Base-by-base conservation (phyloP, 2,113 vertebrate genomes). In the Lamprotornis superbus region DNA sequence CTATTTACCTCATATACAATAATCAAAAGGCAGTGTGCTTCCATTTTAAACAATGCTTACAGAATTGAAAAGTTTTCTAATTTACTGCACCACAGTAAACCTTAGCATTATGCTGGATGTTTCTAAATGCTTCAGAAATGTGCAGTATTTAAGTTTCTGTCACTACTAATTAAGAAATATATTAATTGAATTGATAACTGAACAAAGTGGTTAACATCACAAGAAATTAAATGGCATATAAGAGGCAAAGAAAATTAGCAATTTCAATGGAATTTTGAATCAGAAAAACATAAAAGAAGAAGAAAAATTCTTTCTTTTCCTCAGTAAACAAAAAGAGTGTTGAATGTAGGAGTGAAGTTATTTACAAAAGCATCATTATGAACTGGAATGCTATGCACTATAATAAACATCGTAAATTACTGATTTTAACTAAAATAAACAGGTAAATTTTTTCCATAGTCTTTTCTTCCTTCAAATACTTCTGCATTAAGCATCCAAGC, bases 151-250 rank as follows among this genome's bases (percentile, higher is more conserved):
- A 74, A 65, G 24, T 15, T 76, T 89, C 35, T 67, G 50, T 37
- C 53, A 67, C 33, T 0, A 1, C 28, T 91, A 89, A 94, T 96
- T 96, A 81, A 31, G 40, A 94, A 94, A 79, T 74, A 56, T 46
- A 95, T 88, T 93, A 90, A 94, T 93, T 91, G 60, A 91, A 76
- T n/a, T 93, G 73, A 91, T 96, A 94, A 93, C 49, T 85, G 74
- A 91, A 86, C 74, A 94, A 94, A 96, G 93, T n/a, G 63, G 47
- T 75, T 94, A 74, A 71, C 91, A 91, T 94, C 89, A 93, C 73
- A 97, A 67, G 88, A 90, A 86, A 46, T 39, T 27, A 85, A 94
- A 88, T 0, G 70, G 33, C 65, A 39, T 40, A 33, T 7, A 19
- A 61, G 23, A 90, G 13, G 35, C 61, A 94, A 79, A 88, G 53